Conservation (phyloP, 2,888 invertebrate species). For the Orthonychiurus folsomi region DNA sequence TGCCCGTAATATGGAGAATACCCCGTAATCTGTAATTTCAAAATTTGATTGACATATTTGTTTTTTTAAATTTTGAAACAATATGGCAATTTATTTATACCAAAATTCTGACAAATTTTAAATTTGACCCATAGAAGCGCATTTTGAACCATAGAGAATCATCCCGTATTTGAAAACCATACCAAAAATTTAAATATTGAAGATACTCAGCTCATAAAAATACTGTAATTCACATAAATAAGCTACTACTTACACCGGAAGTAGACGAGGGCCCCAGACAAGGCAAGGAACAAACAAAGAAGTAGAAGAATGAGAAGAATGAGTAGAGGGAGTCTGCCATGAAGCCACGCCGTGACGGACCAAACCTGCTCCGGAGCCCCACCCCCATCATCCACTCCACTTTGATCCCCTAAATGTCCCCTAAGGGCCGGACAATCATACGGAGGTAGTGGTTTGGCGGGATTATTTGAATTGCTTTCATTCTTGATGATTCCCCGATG, state of each 20-base stretch:
- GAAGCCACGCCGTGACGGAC: neutral
- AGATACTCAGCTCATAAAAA: too few species aligned
- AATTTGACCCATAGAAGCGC: too few species aligned
- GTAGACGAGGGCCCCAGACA: slow-evolving; percentile 3
- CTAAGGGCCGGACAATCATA: neutral
- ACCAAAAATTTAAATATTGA: too few species aligned
- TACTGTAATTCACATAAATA: too few species aligned
- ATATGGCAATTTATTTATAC: too few species aligned
- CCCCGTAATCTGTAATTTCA: too few species aligned
- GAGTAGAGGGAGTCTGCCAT: slow-evolving; percentile 2
- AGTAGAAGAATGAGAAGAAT: slow-evolving; percentile 8
- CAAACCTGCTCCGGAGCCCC: neutral
- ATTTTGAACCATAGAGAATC: too few species aligned
- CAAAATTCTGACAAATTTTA: too few species aligned
- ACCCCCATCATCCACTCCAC: slow-evolving; percentile 3
- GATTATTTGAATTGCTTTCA: neutral
- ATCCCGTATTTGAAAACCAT: too few species aligned
- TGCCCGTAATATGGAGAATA: too few species aligned
- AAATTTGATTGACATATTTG: too few species aligned
- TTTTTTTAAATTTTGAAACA: too few species aligned
- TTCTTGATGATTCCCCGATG: neutral
- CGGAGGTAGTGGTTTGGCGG: neutral
- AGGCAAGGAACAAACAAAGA: slow-evolving; percentile 5
- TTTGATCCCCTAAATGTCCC: neutral
- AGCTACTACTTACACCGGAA: slow-evolving; percentile 7